A percentile compares a stretch with the other conserved stretches of the same genome.
Evolutionary conservation across 2,888 invertebrate species (phyloP).

Genomic region (Parnassius apollo): DNA sequence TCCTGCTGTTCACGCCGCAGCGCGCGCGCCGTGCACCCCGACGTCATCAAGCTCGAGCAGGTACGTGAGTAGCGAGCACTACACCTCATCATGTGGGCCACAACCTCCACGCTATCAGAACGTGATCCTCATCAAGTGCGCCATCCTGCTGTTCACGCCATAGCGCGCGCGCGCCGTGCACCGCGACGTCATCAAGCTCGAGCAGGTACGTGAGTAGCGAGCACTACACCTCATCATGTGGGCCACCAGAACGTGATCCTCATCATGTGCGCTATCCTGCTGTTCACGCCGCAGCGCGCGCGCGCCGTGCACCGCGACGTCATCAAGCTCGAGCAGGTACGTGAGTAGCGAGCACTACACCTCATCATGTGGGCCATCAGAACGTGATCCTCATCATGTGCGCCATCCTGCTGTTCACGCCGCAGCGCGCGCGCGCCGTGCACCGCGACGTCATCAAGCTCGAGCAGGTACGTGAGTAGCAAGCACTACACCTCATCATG

Average conservation of each 20-base stretch:
- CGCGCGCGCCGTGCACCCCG: too few species aligned
- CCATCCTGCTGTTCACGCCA: too few species aligned
- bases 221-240: slow-evolving; percentile 86
- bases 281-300: too few species aligned
- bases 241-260: slow-evolving; percentile 7
- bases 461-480: slow-evolving; percentile 57
- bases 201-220: slow-evolving; percentile 85
- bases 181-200: slow-evolving; percentile 90
- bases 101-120: too few species aligned
- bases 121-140: neutral
- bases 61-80: slow-evolving; percentile 57
- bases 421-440: too few species aligned
- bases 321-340: slow-evolving; percentile 86
- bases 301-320: slow-evolving; percentile 85
- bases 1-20: slow-evolving; percentile 83
- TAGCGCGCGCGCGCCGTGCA: slow-evolving; percentile 59
- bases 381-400: neutral
- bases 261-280: too few species aligned
- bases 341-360: slow-evolving; percentile 29
- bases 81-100: too few species aligned
- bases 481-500: too few species aligned
- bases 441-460: too few species aligned
- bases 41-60: too few species aligned
- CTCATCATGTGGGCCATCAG: slow-evolving; percentile 86
- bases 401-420: too few species aligned